Conservation (phyloP, 1,140 invertebrate genomes). For the Drosophila athabasca region DNA sequence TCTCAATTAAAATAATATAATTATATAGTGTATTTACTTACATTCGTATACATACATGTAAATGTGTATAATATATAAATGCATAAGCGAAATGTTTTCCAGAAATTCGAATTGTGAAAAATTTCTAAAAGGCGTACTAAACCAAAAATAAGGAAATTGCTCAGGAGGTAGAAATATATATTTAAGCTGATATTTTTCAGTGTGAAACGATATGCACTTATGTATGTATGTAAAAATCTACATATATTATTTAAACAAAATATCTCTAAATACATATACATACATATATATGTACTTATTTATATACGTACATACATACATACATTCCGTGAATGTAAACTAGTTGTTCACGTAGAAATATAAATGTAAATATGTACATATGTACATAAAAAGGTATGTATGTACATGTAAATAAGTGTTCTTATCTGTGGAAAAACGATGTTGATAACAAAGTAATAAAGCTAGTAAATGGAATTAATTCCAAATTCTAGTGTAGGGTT, state of each 20-base stretch:
- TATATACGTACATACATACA: conserved; percentile 22
- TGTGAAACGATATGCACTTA: conserved; percentile 1
- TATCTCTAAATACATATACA: conserved; percentile 1
- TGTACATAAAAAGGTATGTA: no score
- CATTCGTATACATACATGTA: background rate
- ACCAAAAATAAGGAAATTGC: background rate
- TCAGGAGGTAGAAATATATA: background rate
- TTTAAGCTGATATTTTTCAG: no score
- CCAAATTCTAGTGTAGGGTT: background rate
- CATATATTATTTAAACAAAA: no score
- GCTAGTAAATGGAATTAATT: no score
- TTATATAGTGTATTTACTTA: background rate
- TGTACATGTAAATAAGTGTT: no score
- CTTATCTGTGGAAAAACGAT: no score
- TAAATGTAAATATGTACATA: background rate
- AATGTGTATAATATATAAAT: conserved; percentile 22
- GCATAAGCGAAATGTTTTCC: conserved; percentile 38
- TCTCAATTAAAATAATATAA: conserved; percentile 20
- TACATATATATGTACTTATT: conserved; percentile 21
- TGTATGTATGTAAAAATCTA: background rate
- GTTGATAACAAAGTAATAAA: no score
- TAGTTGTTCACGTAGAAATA: conserved; percentile 20
- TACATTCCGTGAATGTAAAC: conserved; percentile 37
- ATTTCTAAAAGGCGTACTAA: no score
- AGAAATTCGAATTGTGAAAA: conserved; percentile 13